Percentiles rank a stretch among this genome's conserved stretches.
phyloP scores from a whole-genome alignment of 1,140 invertebrate genomes.

The Palaemon carinicauda region DNA sequence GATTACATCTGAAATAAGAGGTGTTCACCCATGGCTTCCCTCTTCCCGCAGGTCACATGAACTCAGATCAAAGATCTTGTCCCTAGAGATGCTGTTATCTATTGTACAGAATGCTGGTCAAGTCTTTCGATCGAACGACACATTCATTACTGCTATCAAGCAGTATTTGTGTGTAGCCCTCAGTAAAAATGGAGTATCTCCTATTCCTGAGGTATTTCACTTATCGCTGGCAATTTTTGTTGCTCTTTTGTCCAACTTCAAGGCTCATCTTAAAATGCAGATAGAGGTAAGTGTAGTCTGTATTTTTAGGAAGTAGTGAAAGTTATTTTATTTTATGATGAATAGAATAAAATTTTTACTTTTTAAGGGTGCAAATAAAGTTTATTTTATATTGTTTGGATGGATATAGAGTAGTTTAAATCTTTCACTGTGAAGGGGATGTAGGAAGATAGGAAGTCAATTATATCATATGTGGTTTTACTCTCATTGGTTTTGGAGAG shows the following conservation, averaged over 20 bases:
- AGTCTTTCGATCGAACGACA: conserved; percentile 94
- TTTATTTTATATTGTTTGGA: too few relatives aligned
- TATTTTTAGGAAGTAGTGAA: too few relatives aligned
- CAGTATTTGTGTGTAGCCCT: conserved; percentile 98
- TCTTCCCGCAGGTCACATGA: conserved; percentile 80
- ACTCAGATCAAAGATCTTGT: conserved; percentile 93
- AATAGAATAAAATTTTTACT: too few relatives aligned
- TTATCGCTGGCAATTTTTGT: conserved; percentile 96
- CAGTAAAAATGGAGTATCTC: conserved; percentile 97
- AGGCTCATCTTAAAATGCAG: conserved; percentile 97
- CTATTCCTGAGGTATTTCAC: conserved; percentile 97
- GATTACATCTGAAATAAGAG: background rate
- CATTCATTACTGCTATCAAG: conserved; percentile 98
- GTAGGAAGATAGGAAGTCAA: too few relatives aligned
- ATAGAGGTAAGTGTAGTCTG: conserved; percentile 80
- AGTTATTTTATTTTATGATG: too few relatives aligned
- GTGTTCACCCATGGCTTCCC: background rate
- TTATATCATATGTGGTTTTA: too few relatives aligned
- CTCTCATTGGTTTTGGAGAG: too few relatives aligned
- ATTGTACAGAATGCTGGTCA: conserved; percentile 97
- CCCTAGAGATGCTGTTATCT: conserved; percentile 91
- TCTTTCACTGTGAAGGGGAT: too few relatives aligned
- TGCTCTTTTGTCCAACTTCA: conserved; percentile 94
- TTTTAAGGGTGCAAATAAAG: too few relatives aligned
- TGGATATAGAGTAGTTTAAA: too few relatives aligned